Evolutionary conservation across 2,113 vertebrate genomes (phyloP), one percentile per base, ranked within the genome.

Genomic region (Anhinga rufa): DNA sequence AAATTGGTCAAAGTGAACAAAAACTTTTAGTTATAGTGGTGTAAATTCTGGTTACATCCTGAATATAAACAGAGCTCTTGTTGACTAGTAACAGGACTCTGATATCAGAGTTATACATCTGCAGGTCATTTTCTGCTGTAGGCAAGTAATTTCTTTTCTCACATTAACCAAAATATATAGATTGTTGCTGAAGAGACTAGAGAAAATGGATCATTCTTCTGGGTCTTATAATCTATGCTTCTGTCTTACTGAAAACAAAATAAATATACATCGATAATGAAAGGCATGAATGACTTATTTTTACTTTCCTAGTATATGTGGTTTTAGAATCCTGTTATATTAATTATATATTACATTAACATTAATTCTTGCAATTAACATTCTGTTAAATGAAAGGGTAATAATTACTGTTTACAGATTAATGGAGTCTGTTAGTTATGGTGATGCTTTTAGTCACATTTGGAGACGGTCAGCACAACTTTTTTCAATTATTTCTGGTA

Each of bases 311-410:
- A 89, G 72, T 79, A 36, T 44, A 46, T 34, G n/a, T 49, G 19
- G 9, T 84, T 91, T 84, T 38, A 79, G 52, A 91, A 71, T 79
- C 48, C 44, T 65, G 9, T 89, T 54, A 72, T 21, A 79, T 92
- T 84, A 95, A 94, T 94, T 92, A 95, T 68, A 84, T 55, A 48
- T 78, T 58, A 46, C 28, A 76, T 87, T 94, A 92, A 57, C 26
- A 79, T 91, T 79, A 54, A 38, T 76, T 92, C 44, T 85, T 79
- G 34, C 28, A 91, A 89, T 72, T 82, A 89, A 32, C 29, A 0
- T 92, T 89, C 32, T 61, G 20, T 87, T 84, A 64, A 31, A 28
- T 79, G 70, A 95, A 69, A 80, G 49, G 42, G 34, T 31, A 89
- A 51, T 78, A 91, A 90, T 87, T 82, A 42, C 36, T 93, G 34